A percentile compares a stretch with the other conserved stretches of the same genome.
Conservation (phyloP, 1,140 invertebrate species). For the Sinonovacula constricta region DNA sequence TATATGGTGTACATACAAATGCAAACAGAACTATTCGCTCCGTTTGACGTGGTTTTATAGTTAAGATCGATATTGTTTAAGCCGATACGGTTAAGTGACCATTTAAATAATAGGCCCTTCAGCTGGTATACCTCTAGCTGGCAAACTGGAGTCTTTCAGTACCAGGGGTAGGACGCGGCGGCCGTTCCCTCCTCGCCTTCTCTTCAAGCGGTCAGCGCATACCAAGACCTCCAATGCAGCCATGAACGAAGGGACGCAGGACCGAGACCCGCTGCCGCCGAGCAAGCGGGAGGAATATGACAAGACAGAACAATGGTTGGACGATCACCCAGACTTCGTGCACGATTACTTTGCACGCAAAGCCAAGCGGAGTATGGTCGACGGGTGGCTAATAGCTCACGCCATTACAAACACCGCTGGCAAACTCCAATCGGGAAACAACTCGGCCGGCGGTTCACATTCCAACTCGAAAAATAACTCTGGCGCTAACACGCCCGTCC, state of each 20-base stretch:
- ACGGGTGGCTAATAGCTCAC: constrained; percentile 86
- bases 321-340: constrained; percentile 96
- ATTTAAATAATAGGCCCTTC: constrained; percentile 33
- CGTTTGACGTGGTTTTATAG: too few relatives aligned
- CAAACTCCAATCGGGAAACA: constrained; percentile 77
- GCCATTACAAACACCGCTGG: constrained; percentile 88
- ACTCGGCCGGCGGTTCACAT: constrained; percentile 72
- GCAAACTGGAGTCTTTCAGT: constrained; percentile 44
- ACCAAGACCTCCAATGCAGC: constrained; percentile 33
- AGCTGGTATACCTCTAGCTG: neutral
- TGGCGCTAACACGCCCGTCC: constrained; percentile 85
- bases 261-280: constrained; percentile 33
- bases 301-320: constrained; percentile 86
- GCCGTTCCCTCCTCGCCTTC: constrained; percentile 34
- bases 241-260: constrained; percentile 37
- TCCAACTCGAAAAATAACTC: constrained; percentile 75
- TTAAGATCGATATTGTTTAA: constrained; percentile 52
- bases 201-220: constrained; percentile 46
- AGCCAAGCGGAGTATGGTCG: constrained; percentile 93
- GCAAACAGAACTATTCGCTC: too few relatives aligned
- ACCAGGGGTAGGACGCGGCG: constrained; percentile 27
- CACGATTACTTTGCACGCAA: constrained; percentile 97
- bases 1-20: too few relatives aligned
- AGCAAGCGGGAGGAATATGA: constrained; percentile 66
- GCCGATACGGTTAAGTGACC: constrained; percentile 42